Base-by-base conservation (phyloP, 2,888 invertebrate species). In the Drosophila lacicola region DNA sequence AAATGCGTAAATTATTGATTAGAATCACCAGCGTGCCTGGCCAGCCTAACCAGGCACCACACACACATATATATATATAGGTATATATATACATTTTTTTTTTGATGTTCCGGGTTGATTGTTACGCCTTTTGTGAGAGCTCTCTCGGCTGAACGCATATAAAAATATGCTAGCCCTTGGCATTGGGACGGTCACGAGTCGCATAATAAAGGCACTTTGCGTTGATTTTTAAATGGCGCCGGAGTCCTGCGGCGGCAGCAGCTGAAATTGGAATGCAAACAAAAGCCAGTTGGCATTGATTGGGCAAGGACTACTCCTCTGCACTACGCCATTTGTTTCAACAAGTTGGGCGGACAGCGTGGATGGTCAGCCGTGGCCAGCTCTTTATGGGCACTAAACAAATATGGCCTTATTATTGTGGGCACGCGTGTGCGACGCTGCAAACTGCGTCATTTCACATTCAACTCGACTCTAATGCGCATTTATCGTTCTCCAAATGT, bases 1-100 rank as follows among this genome's bases (percentile, higher is more conserved):
- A 86, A 86, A 87, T 86, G 87, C 85, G 85, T 86, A 86, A 86
- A 86, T 86, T 86, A 86, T 86, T 86, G 86, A 86, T 86, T 86
- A 83, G 78, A 85, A 87, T 87, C 85, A 80, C 83, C 82, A 44
- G 57, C 25, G 44, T 61, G 36, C 21, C 41, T 29, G 41, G 49
- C 60, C 67, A 70, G 54, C 57, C 57, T 14, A 49, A 69, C 37
- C 62, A 41, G 21, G 36, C 13, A 10, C 41, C 17, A 25, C 44
- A 44, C 17, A 39, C 11, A 46, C 9, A 57, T 4, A 29, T 25
- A 53, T 37, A 9, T 4, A 25, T 4, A 36, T 9, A 69, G 33
- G 19, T 37, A n/a, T 44, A 29, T 29, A 44, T 13, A 1, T 21
- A 41, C 14, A 19, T 39, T 58, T 81, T 70, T 80, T 80, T 80